Evolutionary conservation across 2,797 vertebrate species (phyloP), one percentile per base, ranked within the genome.

Genomic region (Nasua narica): DNA sequence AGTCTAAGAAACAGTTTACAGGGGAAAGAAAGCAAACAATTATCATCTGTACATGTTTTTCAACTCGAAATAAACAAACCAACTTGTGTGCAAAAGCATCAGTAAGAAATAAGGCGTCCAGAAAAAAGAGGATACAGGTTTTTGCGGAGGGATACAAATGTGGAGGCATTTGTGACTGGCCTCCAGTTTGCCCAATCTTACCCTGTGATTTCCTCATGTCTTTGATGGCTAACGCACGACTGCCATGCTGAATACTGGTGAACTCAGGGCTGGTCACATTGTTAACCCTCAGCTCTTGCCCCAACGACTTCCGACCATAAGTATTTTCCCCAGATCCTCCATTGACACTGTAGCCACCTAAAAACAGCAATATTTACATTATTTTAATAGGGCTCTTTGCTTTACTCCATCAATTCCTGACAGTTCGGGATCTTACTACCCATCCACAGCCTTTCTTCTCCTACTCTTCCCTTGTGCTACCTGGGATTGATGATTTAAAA

Each of bases 131-230:
- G 69, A 2, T 1, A 40, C 15, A 62, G 54, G 29, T 74, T 27
- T 90, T 27, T 32, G 3, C 18, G 11, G 29, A 91, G 21, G 56
- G 12, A 27, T 58, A 58, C 23, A 27, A 58, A 58, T 58, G 4
- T 18, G 11, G 37, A 93, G 21, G 62, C 6, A 2, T 0, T 52
- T 10, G 58, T 27, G 13, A 50, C 78, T 48, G 29, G 58, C 46
- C n/a, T 27, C 46, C 43, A 9, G 27, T 0, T 3, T 19, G 56
- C 2, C 0, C 21, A 11, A 81, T 69, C 99, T 99, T 99, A 99
- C 99, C 99, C 99, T 99, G 99, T 99, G 99, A 99, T 99, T 99
- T 99, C 99, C 99, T 99, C 99, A 99, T 99, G 98, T 99, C 99
- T 99, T 99, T 99, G 98, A 99, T 99, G 99, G 99, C 99, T 99